A percentile compares a stretch with the other conserved stretches of the same genome.
Evolutionary conservation across 2,797 vertebrate genomes (phyloP).

Genomic region (Limnodromus scolopaceus): DNA sequence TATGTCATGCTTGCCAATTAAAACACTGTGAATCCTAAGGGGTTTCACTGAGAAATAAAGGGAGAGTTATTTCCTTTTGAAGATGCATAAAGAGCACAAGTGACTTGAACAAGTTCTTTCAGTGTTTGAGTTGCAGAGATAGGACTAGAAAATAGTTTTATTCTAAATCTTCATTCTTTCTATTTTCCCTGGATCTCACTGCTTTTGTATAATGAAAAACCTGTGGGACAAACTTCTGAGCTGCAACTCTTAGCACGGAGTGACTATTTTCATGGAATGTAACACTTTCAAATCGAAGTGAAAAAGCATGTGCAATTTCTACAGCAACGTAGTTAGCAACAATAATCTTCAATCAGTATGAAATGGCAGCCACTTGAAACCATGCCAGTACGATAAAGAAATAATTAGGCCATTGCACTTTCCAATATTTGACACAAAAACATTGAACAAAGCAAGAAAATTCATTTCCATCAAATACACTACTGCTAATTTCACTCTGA

Average conservation of each 20-base stretch:
- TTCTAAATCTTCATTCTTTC: background rate
- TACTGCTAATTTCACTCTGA: slow-evolving; percentile 15
- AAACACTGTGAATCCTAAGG: background rate
- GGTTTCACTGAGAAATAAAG: background rate
- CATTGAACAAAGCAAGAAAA: slow-evolving; percentile 17
- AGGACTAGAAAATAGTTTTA: background rate
- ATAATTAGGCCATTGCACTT: slow-evolving; percentile 26
- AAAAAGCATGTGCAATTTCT: background rate
- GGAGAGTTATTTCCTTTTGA: background rate
- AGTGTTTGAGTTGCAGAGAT: background rate
- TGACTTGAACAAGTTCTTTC: background rate
- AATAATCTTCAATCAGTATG: background rate
- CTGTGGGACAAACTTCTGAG: background rate
- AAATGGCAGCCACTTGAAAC: slow-evolving; percentile 20
- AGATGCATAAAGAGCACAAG: background rate
- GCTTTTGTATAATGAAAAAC: background rate
- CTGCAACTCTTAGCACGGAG: background rate
- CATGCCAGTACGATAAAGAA: background rate
- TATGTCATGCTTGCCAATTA: background rate
- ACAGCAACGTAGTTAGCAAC: background rate
- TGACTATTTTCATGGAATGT: background rate
- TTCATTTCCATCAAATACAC: background rate
- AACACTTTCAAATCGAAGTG: background rate
- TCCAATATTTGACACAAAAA: slow-evolving; percentile 13
- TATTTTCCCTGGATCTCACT: background rate